Percentiles rank a stretch among this genome's conserved stretches.
These are phyloP conservation scores for Hartigia nigra DNA, from an alignment of 2,888 invertebrate genomes.

Conservation along the genomic window DNA sequence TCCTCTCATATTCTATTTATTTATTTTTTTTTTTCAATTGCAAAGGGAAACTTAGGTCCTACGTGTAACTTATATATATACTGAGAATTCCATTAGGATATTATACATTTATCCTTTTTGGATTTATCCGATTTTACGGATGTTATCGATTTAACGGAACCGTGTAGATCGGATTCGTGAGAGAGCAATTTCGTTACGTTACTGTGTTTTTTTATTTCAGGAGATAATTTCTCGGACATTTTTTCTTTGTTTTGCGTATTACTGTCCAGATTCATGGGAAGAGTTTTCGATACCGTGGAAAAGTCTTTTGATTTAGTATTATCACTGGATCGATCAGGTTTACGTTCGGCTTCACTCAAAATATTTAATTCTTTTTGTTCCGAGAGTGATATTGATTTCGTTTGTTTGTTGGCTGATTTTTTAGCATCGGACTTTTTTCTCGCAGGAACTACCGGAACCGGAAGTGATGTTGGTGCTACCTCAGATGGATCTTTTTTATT, in stretches of 20 bases:
- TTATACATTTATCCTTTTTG: slow-evolving; percentile 29
- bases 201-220: slow-evolving; percentile 1
- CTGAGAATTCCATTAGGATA: slow-evolving; percentile 22
- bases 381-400: background rate
- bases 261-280: background rate
- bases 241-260: background rate
- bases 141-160: slow-evolving; percentile 45
- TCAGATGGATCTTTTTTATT: slow-evolving; percentile 19
- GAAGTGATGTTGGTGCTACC: slow-evolving; percentile 15
- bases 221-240: slow-evolving; percentile 6
- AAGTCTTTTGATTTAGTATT: slow-evolving; percentile 2
- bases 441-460: slow-evolving; percentile 32
- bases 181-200: slow-evolving; percentile 8
- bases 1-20: slow-evolving; percentile 15
- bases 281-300: background rate
- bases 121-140: slow-evolving; percentile 40
- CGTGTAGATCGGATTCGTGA: slow-evolving; percentile 35
- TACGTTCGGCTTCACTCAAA: background rate
- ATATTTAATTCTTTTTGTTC: background rate
- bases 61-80: background rate
- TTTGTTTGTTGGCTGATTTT: background rate
- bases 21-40: slow-evolving; percentile 22
- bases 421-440: slow-evolving; percentile 34
- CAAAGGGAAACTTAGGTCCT: background rate
- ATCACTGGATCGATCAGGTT: background rate